Evolutionary conservation across 2,113 vertebrate species (phyloP).

Genomic region (Esox niger): DNA sequence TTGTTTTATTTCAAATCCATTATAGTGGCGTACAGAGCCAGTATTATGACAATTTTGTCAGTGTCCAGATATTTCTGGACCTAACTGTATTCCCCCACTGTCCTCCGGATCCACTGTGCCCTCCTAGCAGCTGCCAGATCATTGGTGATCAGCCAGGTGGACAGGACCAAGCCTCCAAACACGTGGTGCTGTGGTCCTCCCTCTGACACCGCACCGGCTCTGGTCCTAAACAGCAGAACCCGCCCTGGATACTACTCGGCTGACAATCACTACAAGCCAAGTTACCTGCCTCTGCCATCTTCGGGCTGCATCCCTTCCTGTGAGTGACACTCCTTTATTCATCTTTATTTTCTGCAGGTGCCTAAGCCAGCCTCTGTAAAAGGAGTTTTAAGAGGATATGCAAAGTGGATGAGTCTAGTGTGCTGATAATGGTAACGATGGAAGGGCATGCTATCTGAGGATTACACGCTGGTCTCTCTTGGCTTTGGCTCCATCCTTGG

Average conservation of each 20-base stretch:
- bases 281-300: background rate
- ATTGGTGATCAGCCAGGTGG: background rate
- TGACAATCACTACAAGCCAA: background rate
- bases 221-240: background rate
- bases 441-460: conserved; percentile 15
- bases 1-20: no score
- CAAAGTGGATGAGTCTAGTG: conserved; percentile 9
- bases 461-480: background rate
- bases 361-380: background rate
- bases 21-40: no score
- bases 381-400: conserved; percentile 4
- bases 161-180: background rate
- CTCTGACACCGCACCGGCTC: conserved; percentile 3
- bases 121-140: background rate
- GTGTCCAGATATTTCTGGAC: no score
- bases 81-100: no score
- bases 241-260: conserved; percentile 15
- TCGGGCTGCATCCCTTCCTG: background rate
- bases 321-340: background rate
- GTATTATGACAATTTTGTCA: no score
- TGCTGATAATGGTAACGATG: conserved; percentile 24
- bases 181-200: background rate
- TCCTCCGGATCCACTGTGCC: background rate
- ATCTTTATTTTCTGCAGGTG: conserved; percentile 12
- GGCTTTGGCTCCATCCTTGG: background rate